Evolutionary conservation across 2,113 vertebrate genomes (phyloP), one percentile per base, ranked within the genome.

Genomic region (Electrona antarctica): DNA sequence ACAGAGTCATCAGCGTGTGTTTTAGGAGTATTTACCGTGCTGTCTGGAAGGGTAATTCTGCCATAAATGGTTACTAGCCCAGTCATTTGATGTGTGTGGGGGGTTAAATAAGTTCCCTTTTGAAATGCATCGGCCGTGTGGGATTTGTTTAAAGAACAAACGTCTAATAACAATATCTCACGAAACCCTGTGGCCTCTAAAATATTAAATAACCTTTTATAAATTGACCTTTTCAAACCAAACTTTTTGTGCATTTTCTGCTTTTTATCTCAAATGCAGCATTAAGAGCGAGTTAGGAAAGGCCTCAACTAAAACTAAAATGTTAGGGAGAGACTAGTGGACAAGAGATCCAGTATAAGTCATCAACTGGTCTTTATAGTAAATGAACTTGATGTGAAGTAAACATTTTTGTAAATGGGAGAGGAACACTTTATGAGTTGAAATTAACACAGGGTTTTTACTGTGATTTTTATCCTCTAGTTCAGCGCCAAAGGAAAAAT

Each of bases 401-500:
- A 21, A 9, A 4, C 47, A 61, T 11, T 51, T 52, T n/a, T n/a
- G n/a, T 21, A 21, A 21, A 21, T 21, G 21, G 21, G 21, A 21
- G 21, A 21, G 21, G 21, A 21, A n/a, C 14, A n/a, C 11, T 15
- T 56, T 7, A 15, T 41, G 21, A 21, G 21, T 21, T 21, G 4
- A 2, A 33, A 33, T 21, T 0, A 51, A 6, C n/a, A 14, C 12
- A 8, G 29, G 54, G 12, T 5, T 8, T 14, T 45, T 28, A 41
- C 51, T 21, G 51, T 21, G 28, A 60, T 7, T 68, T 2, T 61
- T 67, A 66, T 69, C 68, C 4, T 54, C 51, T 68, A 87, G 81
- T 3, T 55, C 77, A n/a, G 47, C 28, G 0, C 33, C 84, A 9
- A 91, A 91, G 73, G 54, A 79, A 50, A 87, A 90, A 14, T 33